These are phyloP conservation scores for Galerucella calmariensis DNA, from an alignment of 2,888 invertebrate genomes.

Conservation along the genomic window DNA sequence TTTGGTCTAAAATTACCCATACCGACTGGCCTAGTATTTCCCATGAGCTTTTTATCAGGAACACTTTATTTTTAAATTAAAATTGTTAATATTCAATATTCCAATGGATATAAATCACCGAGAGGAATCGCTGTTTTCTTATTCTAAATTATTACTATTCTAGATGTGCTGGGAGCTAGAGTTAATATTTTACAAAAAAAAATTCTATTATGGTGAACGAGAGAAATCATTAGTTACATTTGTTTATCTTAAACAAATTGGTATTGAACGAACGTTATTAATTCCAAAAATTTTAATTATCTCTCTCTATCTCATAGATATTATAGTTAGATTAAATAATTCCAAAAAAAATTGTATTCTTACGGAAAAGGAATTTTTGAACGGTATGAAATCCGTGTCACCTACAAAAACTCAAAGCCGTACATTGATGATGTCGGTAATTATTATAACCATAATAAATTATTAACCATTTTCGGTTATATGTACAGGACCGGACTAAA, in stretches of 20 bases:
- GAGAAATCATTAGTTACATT: neutral
- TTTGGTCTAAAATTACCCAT: no score
- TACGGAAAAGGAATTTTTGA: constrained; percentile 6
- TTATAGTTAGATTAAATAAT: neutral
- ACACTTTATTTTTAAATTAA: no score
- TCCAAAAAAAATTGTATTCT: neutral
- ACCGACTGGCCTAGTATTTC: no score
- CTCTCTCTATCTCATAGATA: neutral
- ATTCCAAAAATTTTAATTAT: neutral
- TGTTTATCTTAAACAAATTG: neutral
- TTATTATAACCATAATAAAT: constrained; percentile 30
- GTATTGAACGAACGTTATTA: neutral
- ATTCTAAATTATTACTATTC: neutral
- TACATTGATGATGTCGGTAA: constrained; percentile 24
- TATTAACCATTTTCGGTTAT: constrained; percentile 4
- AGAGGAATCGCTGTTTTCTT: no score
- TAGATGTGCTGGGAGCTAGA: neutral
- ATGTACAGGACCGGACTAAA: neutral
- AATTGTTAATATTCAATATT: no score
- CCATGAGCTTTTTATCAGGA: no score
- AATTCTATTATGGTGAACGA: neutral
- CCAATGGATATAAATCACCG: no score
- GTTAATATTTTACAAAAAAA: neutral
- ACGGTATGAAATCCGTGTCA: constrained; percentile 24
- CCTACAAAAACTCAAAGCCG: constrained; percentile 17